A percentile compares a stretch with the other conserved stretches of the same genome.
These are phyloP conservation scores for Phylloscopus trochiloides DNA, from an alignment of 2,113 vertebrate genomes.

Conservation along the genomic window DNA sequence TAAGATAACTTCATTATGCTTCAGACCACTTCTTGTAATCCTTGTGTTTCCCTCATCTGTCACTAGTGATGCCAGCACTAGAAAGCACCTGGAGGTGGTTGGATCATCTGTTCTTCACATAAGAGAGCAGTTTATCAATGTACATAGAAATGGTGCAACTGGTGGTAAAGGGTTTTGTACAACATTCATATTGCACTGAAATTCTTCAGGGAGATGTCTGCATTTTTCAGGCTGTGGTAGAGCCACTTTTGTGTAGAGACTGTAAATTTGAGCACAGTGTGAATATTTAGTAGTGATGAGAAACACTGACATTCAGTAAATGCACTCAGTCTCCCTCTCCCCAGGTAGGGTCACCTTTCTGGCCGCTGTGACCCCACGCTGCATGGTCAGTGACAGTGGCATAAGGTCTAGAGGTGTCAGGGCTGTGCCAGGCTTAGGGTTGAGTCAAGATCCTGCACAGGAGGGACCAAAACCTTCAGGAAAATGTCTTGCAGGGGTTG, in stretches of 20 bases:
- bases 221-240: background rate
- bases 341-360: accelerated
- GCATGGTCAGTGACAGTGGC: background rate
- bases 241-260: background rate
- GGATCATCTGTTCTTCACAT: background rate
- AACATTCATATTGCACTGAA: background rate
- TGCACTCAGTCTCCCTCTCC: background rate
- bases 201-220: background rate
- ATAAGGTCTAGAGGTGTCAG: background rate
- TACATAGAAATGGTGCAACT: background rate
- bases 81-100: background rate
- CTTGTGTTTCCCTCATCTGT: background rate
- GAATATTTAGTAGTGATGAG: background rate
- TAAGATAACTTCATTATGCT: background rate
- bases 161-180: background rate
- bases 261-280: background rate
- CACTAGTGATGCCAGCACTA: background rate
- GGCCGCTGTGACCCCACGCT: accelerated
- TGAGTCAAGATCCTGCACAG: background rate
- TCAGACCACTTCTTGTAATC: background rate
- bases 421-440: background rate
- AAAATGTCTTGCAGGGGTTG: background rate
- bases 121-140: background rate
- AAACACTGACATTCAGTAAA: background rate
- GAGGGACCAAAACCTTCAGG: background rate